Conservation (phyloP, 2,797 vertebrate species). For the Alouatta caraya region DNA sequence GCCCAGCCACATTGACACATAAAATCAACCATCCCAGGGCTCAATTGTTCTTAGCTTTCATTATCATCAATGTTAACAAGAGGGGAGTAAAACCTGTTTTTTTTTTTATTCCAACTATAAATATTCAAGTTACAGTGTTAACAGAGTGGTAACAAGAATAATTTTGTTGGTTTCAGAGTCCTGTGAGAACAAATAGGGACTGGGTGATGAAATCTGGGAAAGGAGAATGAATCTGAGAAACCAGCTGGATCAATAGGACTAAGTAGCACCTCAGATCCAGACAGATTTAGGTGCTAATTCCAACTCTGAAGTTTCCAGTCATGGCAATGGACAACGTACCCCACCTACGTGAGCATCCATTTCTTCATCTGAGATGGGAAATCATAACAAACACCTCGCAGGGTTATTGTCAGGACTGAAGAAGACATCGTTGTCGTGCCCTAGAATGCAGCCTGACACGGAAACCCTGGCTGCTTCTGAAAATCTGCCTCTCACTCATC, state of each 20-base stretch:
- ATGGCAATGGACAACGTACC: neutral
- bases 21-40: neutral
- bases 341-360: neutral
- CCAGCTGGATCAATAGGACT: neutral
- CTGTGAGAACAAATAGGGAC: neutral
- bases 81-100: neutral
- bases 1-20: neutral
- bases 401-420: neutral
- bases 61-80: neutral
- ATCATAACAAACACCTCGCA: neutral
- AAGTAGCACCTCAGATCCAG: neutral
- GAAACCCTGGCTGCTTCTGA: too few relatives aligned
- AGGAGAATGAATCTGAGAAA: neutral
- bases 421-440: neutral
- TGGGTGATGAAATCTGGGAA: neutral
- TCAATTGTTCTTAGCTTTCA: neutral
- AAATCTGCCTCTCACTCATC: neutral
- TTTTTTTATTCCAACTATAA: neutral
- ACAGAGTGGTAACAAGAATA: neutral
- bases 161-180: neutral
- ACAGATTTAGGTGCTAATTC: neutral
- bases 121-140: neutral
- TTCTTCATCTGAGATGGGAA: neutral
- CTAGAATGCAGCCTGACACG: neutral
- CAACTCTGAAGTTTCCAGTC: neutral